These are phyloP conservation scores for Bombylius major DNA, from an alignment of 2,888 invertebrate genomes.

Conservation along the genomic window DNA sequence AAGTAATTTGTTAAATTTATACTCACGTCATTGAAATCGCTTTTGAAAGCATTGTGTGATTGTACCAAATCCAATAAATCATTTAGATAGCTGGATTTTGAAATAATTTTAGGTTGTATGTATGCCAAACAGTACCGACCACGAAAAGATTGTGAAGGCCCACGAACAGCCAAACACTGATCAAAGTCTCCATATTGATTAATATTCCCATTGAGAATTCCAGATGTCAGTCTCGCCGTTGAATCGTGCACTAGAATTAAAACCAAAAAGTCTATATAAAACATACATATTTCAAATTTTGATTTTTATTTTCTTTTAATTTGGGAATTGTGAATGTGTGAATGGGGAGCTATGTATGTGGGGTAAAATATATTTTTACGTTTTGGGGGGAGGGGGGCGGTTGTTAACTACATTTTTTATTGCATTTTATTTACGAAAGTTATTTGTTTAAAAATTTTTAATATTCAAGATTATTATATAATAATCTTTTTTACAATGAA, in stretches of 20 bases:
- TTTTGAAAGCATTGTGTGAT: slow-evolving; percentile 50
- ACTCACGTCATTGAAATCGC: slow-evolving; percentile 55
- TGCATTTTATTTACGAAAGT: too few relatives aligned
- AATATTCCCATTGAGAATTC: slow-evolving; percentile 50
- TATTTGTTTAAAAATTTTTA: too few relatives aligned
- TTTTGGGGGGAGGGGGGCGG: too few relatives aligned
- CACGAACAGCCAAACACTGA: slow-evolving; percentile 25
- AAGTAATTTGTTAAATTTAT: not conserved
- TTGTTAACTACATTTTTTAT: too few relatives aligned
- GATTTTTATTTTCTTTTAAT: too few relatives aligned
- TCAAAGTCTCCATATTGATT: slow-evolving; percentile 51
- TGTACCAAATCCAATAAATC: slow-evolving; percentile 37
- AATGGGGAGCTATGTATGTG: too few relatives aligned
- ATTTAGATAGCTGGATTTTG: not conserved
- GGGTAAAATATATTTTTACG: too few relatives aligned
- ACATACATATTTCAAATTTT: too few relatives aligned
- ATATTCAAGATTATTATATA: too few relatives aligned
- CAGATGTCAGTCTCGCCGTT: slow-evolving; percentile 51
- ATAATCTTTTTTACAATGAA: too few relatives aligned
- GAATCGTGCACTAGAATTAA: slow-evolving; percentile 48
- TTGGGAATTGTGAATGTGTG: too few relatives aligned
- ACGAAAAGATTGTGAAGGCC: slow-evolving; percentile 9
- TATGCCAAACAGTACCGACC: slow-evolving; percentile 55
- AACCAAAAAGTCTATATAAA: not conserved
- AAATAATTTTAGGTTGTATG: slow-evolving; percentile 37